Percentiles rank a stretch among this genome's conserved stretches.
Conservation (phyloP, 1,140 invertebrate species). For the Helicoverpa armigera region DNA sequence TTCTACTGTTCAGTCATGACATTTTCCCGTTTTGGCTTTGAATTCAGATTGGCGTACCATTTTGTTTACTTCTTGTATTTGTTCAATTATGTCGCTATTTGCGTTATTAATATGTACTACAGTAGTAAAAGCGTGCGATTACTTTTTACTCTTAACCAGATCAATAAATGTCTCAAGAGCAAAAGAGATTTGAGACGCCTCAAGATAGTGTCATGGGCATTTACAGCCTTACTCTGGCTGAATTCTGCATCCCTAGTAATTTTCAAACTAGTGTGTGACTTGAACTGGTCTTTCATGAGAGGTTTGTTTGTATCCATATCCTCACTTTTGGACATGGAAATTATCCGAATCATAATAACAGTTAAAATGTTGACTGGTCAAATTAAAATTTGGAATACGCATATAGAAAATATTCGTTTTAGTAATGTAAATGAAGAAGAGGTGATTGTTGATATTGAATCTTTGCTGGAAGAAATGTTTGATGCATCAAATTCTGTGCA, state of each 20-base stretch:
- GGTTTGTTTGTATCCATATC: neutral
- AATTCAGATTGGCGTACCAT: neutral
- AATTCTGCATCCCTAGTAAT: neutral
- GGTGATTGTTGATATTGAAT: neutral
- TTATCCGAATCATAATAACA: neutral
- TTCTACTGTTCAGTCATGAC: neutral
- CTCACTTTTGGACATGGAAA: neutral
- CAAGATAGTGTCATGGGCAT: neutral
- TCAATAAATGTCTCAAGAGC: neutral
- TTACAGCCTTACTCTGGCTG: neutral
- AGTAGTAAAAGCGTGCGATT: neutral
- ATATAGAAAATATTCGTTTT: neutral
- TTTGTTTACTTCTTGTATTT: neutral
- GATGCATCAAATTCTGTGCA: neutral
- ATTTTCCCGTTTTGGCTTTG: neutral
- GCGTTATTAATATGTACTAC: conserved; percentile 2
- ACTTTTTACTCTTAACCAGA: neutral
- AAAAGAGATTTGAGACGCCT: neutral
- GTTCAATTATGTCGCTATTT: neutral
- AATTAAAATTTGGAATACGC: neutral
- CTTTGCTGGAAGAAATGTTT: conserved; percentile 1
- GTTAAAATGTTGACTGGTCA: neutral
- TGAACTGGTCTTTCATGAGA: conserved; percentile 9
- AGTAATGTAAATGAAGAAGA: neutral
- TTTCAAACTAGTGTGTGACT: neutral